Conservation (phyloP, 2,797 vertebrate genomes). For the Rhinatrema bivittatum region DNA sequence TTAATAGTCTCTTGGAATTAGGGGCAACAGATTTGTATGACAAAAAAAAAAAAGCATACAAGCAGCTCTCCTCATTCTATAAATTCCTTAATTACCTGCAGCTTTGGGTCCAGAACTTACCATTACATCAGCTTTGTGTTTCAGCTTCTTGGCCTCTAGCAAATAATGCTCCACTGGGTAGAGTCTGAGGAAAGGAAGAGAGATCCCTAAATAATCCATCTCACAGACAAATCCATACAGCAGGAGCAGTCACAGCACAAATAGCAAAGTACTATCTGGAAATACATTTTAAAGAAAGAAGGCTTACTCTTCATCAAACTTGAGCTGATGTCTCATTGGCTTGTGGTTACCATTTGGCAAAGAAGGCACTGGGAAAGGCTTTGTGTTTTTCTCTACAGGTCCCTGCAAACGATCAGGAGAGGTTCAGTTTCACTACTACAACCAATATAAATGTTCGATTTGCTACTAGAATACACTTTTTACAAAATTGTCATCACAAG, state of each 20-base stretch:
- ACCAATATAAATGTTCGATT: too few relatives aligned
- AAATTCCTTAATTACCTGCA: too few relatives aligned
- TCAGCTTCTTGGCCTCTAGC: conserved; percentile 85
- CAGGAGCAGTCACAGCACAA: too few relatives aligned
- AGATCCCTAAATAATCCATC: not conserved
- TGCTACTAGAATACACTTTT: not conserved
- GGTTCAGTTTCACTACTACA: not conserved
- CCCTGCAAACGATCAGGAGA: conserved; percentile 47
- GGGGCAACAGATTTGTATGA: too few relatives aligned
- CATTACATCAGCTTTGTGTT: conserved; percentile 88
- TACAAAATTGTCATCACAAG: too few relatives aligned
- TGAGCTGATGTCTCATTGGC: conserved; percentile 60
- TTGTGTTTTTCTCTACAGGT: conserved; percentile 44
- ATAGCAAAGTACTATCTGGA: too few relatives aligned
- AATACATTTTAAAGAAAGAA: not conserved
- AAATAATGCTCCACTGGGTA: conserved; percentile 76
- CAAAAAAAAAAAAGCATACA: too few relatives aligned
- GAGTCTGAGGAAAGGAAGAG: conserved; percentile 47
- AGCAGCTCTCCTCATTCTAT: too few relatives aligned
- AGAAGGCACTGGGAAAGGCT: conserved; percentile 52
- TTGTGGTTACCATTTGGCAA: conserved; percentile 54
- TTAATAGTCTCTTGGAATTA: too few relatives aligned
- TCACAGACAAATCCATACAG: not conserved
- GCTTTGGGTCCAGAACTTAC: conserved; percentile 57
- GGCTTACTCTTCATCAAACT: conserved; percentile 37